Evolutionary conservation across 2,888 invertebrate species (phyloP), one percentile per base, ranked within the genome.

Genomic region (Athalia circularis): DNA sequence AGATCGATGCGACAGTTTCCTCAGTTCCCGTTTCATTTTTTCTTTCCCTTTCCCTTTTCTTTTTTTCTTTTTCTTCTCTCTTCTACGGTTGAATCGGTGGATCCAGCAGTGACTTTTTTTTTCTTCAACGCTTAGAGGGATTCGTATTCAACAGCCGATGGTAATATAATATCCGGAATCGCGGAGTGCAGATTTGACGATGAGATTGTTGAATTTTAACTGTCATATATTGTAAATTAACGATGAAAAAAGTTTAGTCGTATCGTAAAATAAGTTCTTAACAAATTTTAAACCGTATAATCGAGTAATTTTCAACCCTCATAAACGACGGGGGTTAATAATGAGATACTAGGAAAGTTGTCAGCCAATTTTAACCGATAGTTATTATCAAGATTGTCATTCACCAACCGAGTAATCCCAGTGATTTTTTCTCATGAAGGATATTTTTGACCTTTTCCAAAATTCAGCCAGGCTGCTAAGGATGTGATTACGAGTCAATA

Each of bases 201-300:
- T 9, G 13, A 48, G 13, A 13, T 5, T 9, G 50, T 48, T 15
- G 50, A 67, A 67, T 50, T 67, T 9, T 67, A 48, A 65, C 65
- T 48, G 15, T 50, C 67, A 47, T 64, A 47, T 64, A 64, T 29
- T 54, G 7, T 48, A 67, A 67, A 67, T 67, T 48, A 9, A 67
- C 48, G 48, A 15, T 29, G 29, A 3, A 47, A 52, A 67, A 65
- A 48, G 65, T 48, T 65, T 7, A 8, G 47, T 48, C 65, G 48
- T 47, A 65, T 65, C 48, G 50, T 65, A 65, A 65, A 67, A 67
- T n/a, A n/a, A 47, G 50, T 50, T 67, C 15, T 67, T 47, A 64
- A 45, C 11, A 45, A 64, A 64, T 45, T 64, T 64, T 64, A 45
- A 64, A 48, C 5, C 54, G 50, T 67, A 48, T 50, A 15, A 52